phyloP scores from a whole-genome alignment of 2,797 vertebrate genomes.

The Lutjanus campechanus region DNA sequence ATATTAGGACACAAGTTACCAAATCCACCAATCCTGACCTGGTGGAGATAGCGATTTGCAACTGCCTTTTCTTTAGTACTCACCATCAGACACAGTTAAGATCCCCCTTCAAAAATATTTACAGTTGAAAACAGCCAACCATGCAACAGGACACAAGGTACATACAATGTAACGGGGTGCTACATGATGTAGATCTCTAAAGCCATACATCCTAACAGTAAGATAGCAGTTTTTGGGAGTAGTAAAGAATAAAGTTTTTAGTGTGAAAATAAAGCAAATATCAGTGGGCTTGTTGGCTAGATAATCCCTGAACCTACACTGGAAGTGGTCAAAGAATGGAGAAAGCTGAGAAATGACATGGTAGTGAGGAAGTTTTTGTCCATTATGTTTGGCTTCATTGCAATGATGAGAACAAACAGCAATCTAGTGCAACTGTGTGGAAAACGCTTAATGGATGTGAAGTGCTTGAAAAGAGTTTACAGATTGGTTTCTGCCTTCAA shows the following conservation, averaged over 20 bases:
- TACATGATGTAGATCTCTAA: background rate
- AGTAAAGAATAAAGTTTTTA: background rate
- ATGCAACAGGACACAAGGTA: background rate
- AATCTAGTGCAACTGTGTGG: background rate
- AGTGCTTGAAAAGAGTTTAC: background rate
- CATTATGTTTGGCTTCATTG: background rate
- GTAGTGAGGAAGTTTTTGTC: background rate
- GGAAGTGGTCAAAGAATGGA: background rate
- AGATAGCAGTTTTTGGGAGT: background rate
- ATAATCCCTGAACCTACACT: background rate
- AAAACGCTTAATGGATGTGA: background rate
- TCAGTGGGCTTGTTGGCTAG: background rate
- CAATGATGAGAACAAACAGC: background rate
- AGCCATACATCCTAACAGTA: background rate
- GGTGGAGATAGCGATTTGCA: background rate
- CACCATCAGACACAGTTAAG: background rate
- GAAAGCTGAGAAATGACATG: background rate
- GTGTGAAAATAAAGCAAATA: conserved; percentile 1
- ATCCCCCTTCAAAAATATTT: background rate
- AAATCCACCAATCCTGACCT: background rate
- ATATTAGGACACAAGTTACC: background rate
- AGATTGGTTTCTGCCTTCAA: background rate
- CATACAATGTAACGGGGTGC: background rate
- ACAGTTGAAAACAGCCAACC: background rate
- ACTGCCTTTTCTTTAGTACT: background rate